Base-by-base conservation (phyloP, 2,113 vertebrate species). In the Colius striatus region DNA sequence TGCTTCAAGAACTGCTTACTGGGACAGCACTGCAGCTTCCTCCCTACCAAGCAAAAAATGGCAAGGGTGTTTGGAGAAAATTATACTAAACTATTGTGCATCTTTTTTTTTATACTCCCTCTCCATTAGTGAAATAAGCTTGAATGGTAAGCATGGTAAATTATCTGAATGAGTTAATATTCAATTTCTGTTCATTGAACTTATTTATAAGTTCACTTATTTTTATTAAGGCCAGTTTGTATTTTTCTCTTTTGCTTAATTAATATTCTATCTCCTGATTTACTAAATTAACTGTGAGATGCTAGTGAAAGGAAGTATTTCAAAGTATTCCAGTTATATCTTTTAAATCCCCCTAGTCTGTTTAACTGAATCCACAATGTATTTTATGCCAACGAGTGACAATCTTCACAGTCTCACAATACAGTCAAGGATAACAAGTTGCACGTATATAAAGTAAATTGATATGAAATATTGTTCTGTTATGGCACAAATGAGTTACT, bases 111-210 rank as follows among this genome's bases (percentile, higher is more conserved):
- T 22, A 45, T 84, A 43, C 55, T 92, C 51, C 45, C 48, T 89
- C 20, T 97, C 88, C 78, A 68, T 96, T 97, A 97, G 74, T 79
- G 88, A 96, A 96, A 94, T 92, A 86, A 97, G 62, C 63, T 89
- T 92, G 80, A 98, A 94, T 95, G 92, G 63, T 87, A 84, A 95
- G 61, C 67, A 48, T 38, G 10, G 41, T 68, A 83, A 86, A 95
- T 97, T 95, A 94, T 89, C 65, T 92, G 85, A 94, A 90, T 76
- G 65, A 96, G 87, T 74, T 81, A 91, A 91, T 95, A 87, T 60
- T 91, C 96, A 94, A 97, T 95, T 96, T 84, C 54, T 90, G 29
- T 91, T 97, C 96, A 97, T 97, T 97, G 97, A 96, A 94, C 74
- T 96, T 80, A 96, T 96, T 97, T 94, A 82, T 89, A 95, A 89